Conservation (phyloP, 1,140 invertebrate species). For the Episyrphus balteatus region DNA sequence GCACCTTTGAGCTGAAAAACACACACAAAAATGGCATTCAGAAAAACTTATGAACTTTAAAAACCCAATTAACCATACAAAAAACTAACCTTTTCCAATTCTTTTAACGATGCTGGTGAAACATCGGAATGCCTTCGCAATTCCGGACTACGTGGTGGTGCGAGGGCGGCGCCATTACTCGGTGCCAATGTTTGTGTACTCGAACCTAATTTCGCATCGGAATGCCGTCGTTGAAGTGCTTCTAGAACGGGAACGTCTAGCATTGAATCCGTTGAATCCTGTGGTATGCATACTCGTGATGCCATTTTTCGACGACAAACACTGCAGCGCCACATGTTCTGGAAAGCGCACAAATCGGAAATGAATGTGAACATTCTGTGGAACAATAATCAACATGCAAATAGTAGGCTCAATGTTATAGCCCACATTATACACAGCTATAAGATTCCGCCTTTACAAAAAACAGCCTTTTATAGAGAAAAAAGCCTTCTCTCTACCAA, state of each 20-base stretch:
- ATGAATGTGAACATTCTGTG: too few species aligned
- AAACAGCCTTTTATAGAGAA: too few species aligned
- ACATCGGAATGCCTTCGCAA: conserved; percentile 69
- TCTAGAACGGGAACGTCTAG: conserved; percentile 67
- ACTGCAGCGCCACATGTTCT: conserved; percentile 68
- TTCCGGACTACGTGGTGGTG: conserved; percentile 66
- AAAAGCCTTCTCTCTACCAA: too few species aligned
- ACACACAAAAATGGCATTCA: not conserved
- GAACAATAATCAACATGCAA: too few species aligned
- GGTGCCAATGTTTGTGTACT: conserved; percentile 37
- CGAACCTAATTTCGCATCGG: conserved; percentile 59
- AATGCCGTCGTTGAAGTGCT: conserved; percentile 61
- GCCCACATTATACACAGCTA: too few species aligned
- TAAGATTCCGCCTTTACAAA: too few species aligned
- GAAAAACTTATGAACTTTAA: not conserved
- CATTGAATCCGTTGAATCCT: conserved; percentile 68
- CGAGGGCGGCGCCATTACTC: conserved; percentile 43
- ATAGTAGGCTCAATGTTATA: too few species aligned
- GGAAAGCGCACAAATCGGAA: too few species aligned
- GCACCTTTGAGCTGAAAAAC: conserved; percentile 13
- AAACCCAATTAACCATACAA: too few species aligned
- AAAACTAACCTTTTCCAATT: conserved; percentile 63
- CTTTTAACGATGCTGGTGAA: conserved; percentile 70
- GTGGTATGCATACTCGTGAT: conserved; percentile 52
- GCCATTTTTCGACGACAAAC: conserved; percentile 68